Base-by-base conservation (phyloP, 2,797 vertebrate genomes). In the Carapus acus region DNA sequence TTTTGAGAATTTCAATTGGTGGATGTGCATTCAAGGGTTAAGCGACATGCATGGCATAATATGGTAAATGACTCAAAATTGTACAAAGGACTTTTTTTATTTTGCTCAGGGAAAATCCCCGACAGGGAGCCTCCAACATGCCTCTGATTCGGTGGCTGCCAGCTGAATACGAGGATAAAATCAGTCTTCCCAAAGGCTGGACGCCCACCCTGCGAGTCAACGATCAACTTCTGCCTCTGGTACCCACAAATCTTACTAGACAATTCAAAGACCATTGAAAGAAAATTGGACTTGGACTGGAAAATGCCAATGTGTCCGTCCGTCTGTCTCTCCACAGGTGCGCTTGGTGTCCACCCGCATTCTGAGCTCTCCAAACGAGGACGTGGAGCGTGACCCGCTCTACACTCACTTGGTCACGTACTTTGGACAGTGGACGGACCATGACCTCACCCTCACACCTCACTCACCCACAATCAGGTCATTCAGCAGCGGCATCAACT, bases 341-440 rank as follows among this genome's bases (percentile, higher is more conserved):
- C 79, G 90, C 0, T 67, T 83, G 2, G 91, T 97, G 18, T 97
- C 92, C 48, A 94, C 91, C 45, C 62, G 61, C 3, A 89, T 97
- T 18, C 40, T 87, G 34, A 12, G 3, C 24, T 88, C 88, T 1
- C 12, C 77, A 18, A 88, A 87, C 0, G 18, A 64, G 20, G 61
- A 85, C 0, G 18, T 86, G 16, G 72, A 76, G 1, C 74, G 54
- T 1, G 93, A 96, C 59, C 39, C 1, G 0, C 44, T 83, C 0
- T 86, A 79, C 56, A 90, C 89, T 0, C 71, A 88, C 46, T 15
- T 91, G 62, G 76, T 93, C 65, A 88, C 91, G 51, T 87, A 90
- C 2, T 96, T 92, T 62, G 90, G 85, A 16, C 94, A 96, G 52
- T 85, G 90, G 83, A 80, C 87, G 1, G 86, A 91, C 62, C 94